Evolutionary conservation across 2,888 invertebrate species (phyloP), one percentile per base, ranked within the genome.

Genomic region (Acrobasis consociella): DNA sequence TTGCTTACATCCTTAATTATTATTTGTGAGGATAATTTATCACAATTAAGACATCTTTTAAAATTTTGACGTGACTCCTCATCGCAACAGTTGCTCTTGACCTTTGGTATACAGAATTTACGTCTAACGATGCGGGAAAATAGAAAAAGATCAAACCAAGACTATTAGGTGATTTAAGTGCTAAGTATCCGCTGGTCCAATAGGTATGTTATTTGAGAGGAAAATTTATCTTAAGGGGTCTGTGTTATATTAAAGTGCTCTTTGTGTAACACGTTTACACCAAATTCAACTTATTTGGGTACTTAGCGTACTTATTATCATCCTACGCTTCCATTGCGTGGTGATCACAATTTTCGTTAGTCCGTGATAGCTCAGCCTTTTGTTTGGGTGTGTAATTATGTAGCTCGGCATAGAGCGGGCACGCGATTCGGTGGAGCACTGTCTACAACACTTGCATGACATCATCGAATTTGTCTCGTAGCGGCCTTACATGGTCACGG

Each of bases 401-500:
- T 74, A 65, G 50, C 65, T 62, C 58, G 67, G 69, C 66, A 64
- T 71, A 67, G 64, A 69, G 65, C 69, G 67, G 68, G 69, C 77
- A 76, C 75, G 74, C 73, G 69, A 75, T 70, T 67, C 66, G 65
- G 60, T 64, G 63, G 62, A 67, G 65, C 65, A 63, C 63, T 65
- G 66, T 67, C 66, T 64, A 53, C 63, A 61, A 61, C 50, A 73
- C 46, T 46, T 70, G 81, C 76, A 91, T 91, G 91, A 89, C 89
- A 89, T 91, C 91, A 91, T 80, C 87, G 78, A 85, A 81, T 83
- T 78, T 78, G 82, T 83, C 82, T 81, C 46, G 49, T 37, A 59
- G 42, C 62, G 73, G 77, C 91, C 91, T 81, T 90, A 91, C 86
- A 89, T 86, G 91, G 91, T 80, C 80, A 82, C 82, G 80, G 80